A percentile compares a stretch with the other conserved stretches of the same genome.
phyloP scores from a whole-genome alignment of 2,113 vertebrate genomes.

The Platichthys stellatus region DNA sequence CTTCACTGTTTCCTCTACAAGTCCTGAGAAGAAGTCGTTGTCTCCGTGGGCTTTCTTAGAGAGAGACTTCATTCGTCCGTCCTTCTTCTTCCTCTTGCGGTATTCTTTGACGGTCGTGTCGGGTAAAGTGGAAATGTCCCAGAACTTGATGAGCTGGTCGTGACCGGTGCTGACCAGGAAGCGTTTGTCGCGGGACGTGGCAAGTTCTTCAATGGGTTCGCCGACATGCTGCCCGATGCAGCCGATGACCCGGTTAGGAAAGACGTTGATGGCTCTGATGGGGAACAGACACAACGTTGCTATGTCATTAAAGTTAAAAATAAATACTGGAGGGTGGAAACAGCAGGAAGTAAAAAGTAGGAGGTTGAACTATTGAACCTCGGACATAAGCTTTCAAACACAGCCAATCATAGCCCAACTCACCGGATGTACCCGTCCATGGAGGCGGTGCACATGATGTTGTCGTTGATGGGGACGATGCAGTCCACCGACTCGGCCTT shows the following conservation, averaged over 20 bases:
- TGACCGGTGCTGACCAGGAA: constrained; percentile 92
- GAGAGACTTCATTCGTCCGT: constrained; percentile 84
- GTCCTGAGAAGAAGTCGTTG: constrained; percentile 89
- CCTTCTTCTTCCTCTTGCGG: constrained; percentile 89
- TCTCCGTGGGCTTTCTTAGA: constrained; percentile 88
- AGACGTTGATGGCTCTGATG: constrained; percentile 88
- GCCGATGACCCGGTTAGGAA: constrained; percentile 94
- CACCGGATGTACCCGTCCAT: constrained; percentile 94
- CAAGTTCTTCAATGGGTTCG: constrained; percentile 91
- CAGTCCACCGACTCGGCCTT: constrained; percentile 92
- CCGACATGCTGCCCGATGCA: constrained; percentile 91
- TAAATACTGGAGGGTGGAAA: too few relatives aligned
- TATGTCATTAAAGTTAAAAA: not conserved
- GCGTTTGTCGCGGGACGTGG: constrained; percentile 79
- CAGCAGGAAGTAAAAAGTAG: too few relatives aligned
- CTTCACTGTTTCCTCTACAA: constrained; percentile 64
- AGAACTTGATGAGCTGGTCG: constrained; percentile 95
- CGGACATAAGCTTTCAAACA: not conserved
- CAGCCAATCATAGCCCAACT: constrained; percentile 28
- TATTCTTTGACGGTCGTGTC: constrained; percentile 87
- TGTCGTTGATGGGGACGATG: constrained; percentile 89
- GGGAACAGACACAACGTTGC: not conserved
- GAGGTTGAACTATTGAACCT: too few relatives aligned
- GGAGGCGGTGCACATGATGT: constrained; percentile 90
- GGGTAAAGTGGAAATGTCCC: constrained; percentile 86